A percentile compares a stretch with the other conserved stretches of the same genome.
Evolutionary conservation across 2,888 invertebrate species (phyloP).

Genomic region (Calameuta idolon): DNA sequence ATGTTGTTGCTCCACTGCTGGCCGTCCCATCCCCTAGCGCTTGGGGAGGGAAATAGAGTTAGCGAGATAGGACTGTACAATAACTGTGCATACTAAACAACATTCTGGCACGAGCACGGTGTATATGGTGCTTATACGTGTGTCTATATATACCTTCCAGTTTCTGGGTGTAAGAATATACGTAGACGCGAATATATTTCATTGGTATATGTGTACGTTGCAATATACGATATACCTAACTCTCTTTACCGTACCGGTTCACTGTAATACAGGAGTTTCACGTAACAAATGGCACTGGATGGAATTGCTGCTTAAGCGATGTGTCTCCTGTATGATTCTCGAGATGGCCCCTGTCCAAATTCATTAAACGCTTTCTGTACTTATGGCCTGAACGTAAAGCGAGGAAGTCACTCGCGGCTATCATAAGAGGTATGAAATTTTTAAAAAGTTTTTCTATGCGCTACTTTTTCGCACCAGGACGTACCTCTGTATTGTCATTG

Average conservation of each 20-base stretch:
- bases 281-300: conserved; percentile 37
- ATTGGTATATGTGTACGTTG: not conserved
- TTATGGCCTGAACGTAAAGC: conserved; percentile 35
- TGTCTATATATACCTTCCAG: not conserved
- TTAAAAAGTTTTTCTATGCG: not conserved
- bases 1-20: conserved; percentile 15
- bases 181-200: not conserved
- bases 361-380: conserved; percentile 47
- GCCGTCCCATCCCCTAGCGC: conserved; percentile 6
- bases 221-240: not conserved
- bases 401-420: conserved; percentile 42
- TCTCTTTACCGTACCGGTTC: not conserved
- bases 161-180: not conserved
- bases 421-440: conserved; percentile 18
- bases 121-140: not conserved
- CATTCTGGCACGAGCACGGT: conserved; percentile 5
- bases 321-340: conserved; percentile 45
- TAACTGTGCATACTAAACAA: conserved; percentile 24
- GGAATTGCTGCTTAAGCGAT: conserved; percentile 48
- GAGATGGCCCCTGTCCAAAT: conserved; percentile 53
- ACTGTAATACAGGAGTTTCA: not conserved
- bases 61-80: conserved; percentile 17
- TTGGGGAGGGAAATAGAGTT: conserved; percentile 25
- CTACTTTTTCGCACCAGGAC: not conserved
- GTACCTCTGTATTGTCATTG: not conserved